Evolutionary conservation across 1,140 invertebrate species (phyloP), one percentile per base, ranked within the genome.

Genomic region (Aricia agestis): DNA sequence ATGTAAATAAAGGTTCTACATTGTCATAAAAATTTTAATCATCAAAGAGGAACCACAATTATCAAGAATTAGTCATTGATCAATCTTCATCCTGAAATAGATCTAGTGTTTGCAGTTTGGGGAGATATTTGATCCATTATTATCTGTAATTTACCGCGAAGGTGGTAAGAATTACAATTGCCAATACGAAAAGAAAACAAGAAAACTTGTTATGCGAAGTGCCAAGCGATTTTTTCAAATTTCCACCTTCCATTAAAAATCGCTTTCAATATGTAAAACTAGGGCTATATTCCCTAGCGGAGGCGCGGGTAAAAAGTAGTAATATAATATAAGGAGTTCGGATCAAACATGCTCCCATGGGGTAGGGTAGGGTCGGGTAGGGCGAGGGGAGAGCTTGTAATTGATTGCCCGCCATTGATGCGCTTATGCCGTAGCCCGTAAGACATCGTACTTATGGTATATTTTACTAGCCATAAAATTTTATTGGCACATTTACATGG

Each of bases 341-440:
- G 59, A 63, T 63, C 59, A 63, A 63, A 63, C 59, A 63, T 63
- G 59, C 19, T 63, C 59, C 59, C 59, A 63, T 63, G 59, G 59
- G 59, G 59, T 25, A 63, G 59, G 59, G 59, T 63, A 18, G 59
- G 45, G 45, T 52, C 45, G 45, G 45, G 45, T 52, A 63, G 59
- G 59, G 59, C 19, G 59, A 63, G 59, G 59, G 59, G 17, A 63
- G 18, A 19, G 9, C 59, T 25, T 25, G 59, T 63, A 63, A 63
- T 63, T 63, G 59, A 63, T 63, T 63, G 59, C 18, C 59, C n/a
- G 58, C 59, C 59, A 63, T 63, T 63, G 59, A 63, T 63, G 59
- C 59, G 59, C 59, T 63, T 63, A 63, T 25, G 19, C n/a, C 18
- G 18, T 63, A 63, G 11, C 6, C n/a, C 18, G 18, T 63, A 63